phyloP scores from a whole-genome alignment of 2,113 vertebrate species.

The Anguilla rostrata region DNA sequence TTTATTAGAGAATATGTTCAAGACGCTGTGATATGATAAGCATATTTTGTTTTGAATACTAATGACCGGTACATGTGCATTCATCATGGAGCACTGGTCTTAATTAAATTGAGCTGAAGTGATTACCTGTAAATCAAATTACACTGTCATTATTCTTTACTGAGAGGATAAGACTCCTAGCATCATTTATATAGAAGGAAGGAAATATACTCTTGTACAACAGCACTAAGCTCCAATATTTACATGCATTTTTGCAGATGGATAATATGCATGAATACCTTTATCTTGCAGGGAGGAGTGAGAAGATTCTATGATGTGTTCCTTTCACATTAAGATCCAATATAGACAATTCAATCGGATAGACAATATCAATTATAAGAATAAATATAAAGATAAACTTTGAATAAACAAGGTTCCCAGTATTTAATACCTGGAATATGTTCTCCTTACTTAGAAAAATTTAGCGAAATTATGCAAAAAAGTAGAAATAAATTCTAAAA shows the following conservation, averaged over 20 bases:
- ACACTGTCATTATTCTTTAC: constrained; percentile 73
- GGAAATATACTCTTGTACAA: constrained; percentile 41
- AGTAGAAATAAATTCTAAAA: neutral
- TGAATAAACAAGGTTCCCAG: neutral
- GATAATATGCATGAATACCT: neutral
- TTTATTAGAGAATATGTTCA: constrained; percentile 70
- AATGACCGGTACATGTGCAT: constrained; percentile 76
- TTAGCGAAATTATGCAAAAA: neutral
- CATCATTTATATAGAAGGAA: constrained; percentile 58
- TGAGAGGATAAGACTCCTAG: constrained; percentile 59
- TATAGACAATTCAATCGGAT: neutral
- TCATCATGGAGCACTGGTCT: constrained; percentile 72
- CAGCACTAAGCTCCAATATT: neutral
- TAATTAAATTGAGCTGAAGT: constrained; percentile 75
- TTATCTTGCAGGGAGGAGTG: neutral
- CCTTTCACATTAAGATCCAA: neutral
- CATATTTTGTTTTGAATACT: constrained; percentile 73
- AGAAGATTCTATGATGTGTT: neutral
- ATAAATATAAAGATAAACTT: neutral
- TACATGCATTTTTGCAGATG: neutral
- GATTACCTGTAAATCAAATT: constrained; percentile 76
- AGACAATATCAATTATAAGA: neutral
- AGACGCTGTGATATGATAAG: constrained; percentile 65
- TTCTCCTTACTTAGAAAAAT: neutral
- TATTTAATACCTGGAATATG: neutral